Evolutionary conservation across 2,113 vertebrate genomes (phyloP).

Genomic region (Tor tambroides): DNA sequence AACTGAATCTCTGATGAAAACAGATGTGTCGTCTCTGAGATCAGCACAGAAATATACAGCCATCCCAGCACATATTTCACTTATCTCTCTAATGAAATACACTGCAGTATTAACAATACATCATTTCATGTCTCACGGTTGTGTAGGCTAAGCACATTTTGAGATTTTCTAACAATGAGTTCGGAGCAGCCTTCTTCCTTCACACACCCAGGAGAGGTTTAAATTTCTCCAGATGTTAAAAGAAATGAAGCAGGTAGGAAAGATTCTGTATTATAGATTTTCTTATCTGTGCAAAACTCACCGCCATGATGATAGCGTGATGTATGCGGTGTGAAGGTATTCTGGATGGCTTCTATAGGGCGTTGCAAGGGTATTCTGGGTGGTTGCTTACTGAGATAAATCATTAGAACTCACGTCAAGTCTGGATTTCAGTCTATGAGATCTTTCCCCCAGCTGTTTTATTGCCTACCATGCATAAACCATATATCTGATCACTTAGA

Average conservation of each 20-base stretch:
- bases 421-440: too few relatives aligned
- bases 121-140: conserved; percentile 8
- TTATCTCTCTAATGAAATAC: conserved; percentile 39
- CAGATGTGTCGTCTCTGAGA: conserved; percentile 45
- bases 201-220: background rate
- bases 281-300: background rate
- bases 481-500: too few relatives aligned
- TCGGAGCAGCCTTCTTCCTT: too few relatives aligned
- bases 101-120: conserved; percentile 1
- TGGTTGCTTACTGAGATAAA: too few relatives aligned
- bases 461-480: too few relatives aligned
- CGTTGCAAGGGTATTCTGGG: too few relatives aligned
- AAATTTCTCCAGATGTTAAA: background rate
- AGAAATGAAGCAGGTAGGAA: background rate
- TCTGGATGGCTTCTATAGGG: background rate
- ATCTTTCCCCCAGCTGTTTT: too few relatives aligned
- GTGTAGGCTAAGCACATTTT: conserved; percentile 16
- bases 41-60: conserved; percentile 31
- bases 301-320: background rate
- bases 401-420: too few relatives aligned
- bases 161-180: background rate
- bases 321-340: background rate
- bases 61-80: conserved; percentile 41
- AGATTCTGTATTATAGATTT: background rate
- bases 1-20: conserved; percentile 49